These are phyloP conservation scores for Spea bombifrons DNA, from an alignment of 2,113 vertebrate genomes.

Conservation along the genomic window DNA sequence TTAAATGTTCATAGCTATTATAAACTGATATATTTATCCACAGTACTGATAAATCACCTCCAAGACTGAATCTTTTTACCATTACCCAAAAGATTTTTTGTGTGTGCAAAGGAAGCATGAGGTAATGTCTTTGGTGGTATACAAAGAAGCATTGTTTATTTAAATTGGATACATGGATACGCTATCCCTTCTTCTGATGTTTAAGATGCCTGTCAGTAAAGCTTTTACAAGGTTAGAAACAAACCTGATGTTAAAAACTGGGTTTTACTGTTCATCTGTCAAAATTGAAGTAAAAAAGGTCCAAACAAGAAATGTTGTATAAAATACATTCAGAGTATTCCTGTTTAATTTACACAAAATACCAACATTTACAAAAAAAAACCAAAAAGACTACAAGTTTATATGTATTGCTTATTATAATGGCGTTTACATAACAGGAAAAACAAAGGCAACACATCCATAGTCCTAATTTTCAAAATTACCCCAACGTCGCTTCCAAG, in stretches of 20 bases:
- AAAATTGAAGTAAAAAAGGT: no score
- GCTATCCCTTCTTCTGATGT: conserved; percentile 22
- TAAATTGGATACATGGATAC: conserved; percentile 16
- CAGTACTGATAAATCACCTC: conserved; percentile 16
- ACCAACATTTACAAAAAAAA: no score
- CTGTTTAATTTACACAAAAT: no score
- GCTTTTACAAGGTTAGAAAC: not conserved
- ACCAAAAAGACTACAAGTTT: no score
- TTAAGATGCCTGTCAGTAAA: conserved; percentile 14
- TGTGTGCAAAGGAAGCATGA: conserved; percentile 23
- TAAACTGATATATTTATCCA: not conserved
- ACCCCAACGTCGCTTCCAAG: no score
- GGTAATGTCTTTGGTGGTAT: conserved; percentile 37
- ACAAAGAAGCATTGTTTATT: conserved; percentile 39
- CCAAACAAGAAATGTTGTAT: no score
- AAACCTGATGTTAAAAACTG: not conserved
- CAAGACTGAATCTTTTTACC: conserved; percentile 1
- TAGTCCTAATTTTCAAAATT: no score
- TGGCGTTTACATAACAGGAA: no score
- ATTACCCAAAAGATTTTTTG: conserved; percentile 8
- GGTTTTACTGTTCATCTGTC: not conserved
- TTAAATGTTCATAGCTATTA: no score
- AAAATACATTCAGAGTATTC: no score
- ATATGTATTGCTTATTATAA: no score
- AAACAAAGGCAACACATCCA: no score